Evolutionary conservation across 2,888 invertebrate genomes (phyloP).

Genomic region (Mimumesa dahlbomi): DNA sequence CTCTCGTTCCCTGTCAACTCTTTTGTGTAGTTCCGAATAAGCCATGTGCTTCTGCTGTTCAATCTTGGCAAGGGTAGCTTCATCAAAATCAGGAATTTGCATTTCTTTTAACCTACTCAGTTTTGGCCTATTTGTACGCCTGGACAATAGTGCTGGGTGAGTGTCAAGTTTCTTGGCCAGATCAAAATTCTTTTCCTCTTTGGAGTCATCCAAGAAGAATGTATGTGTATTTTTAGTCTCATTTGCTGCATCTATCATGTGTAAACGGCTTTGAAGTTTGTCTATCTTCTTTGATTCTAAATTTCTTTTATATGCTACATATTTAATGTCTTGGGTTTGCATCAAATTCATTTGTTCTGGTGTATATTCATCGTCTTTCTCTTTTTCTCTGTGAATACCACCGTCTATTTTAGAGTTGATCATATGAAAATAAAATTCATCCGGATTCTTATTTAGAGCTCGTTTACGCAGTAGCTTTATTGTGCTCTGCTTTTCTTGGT

Average conservation of each 20-base stretch:
- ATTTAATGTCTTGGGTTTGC: slow-evolving; percentile 95
- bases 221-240: slow-evolving; percentile 88
- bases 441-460: slow-evolving; percentile 96
- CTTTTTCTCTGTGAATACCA: slow-evolving; percentile 84
- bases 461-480: slow-evolving; percentile 90
- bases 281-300: slow-evolving; percentile 90
- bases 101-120: slow-evolving; percentile 83
- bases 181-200: slow-evolving; percentile 85
- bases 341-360: slow-evolving; percentile 93
- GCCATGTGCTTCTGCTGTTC: slow-evolving; percentile 84
- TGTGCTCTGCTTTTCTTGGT: slow-evolving; percentile 90
- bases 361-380: slow-evolving; percentile 88
- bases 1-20: slow-evolving; percentile 89
- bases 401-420: slow-evolving; percentile 89
- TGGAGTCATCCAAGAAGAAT: slow-evolving; percentile 87
- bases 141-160: slow-evolving; percentile 86
- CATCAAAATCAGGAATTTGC: slow-evolving; percentile 83
- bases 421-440: slow-evolving; percentile 99
- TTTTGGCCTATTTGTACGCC: slow-evolving; percentile 87
- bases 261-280: slow-evolving; percentile 88
- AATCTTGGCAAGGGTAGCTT: slow-evolving; percentile 81
- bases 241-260: slow-evolving; percentile 89
- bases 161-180: slow-evolving; percentile 88
- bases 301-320: slow-evolving; percentile 91
- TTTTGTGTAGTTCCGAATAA: slow-evolving; percentile 88